A percentile compares a stretch with the other conserved stretches of the same genome.
These are phyloP conservation scores for Damaliscus lunatus DNA, from an alignment of 2,113 vertebrate species.

Conservation along the genomic window DNA sequence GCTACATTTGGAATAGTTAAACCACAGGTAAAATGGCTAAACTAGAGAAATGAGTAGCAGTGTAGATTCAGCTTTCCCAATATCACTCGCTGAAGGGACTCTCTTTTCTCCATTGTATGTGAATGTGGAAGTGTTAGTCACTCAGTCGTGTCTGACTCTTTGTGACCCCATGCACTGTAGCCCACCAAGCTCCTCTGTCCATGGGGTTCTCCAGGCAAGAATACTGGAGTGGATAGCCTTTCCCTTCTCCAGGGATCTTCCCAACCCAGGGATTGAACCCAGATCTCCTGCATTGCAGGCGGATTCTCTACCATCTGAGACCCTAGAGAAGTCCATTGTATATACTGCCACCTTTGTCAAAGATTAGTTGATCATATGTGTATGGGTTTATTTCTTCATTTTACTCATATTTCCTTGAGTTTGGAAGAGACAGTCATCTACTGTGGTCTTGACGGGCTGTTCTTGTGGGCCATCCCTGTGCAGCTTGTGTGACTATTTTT, in stretches of 20 bases:
- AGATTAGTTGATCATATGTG: neutral
- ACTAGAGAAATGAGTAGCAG: neutral
- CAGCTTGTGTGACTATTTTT: neutral
- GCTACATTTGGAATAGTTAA: neutral
- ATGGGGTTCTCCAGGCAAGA: neutral
- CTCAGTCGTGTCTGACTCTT: neutral
- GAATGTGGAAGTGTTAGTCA: neutral
- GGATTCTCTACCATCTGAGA: neutral
- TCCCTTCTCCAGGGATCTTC: neutral
- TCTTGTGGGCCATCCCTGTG: neutral
- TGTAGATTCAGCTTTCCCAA: neutral
- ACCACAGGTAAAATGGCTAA: neutral
- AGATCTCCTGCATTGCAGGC: neutral
- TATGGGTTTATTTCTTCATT: neutral
- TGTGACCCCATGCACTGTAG: neutral
- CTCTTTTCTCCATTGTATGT: neutral
- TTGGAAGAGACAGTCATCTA: neutral
- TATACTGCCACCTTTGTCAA: neutral
- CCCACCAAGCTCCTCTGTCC: neutral
- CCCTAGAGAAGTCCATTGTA: neutral
- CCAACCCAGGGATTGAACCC: neutral
- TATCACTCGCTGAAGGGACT: neutral
- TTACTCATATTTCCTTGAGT: neutral
- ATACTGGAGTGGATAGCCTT: neutral
- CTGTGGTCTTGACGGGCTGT: neutral